These are phyloP conservation scores for Drosophila miranda DNA, from an alignment of 1,140 invertebrate species.

Conservation along the genomic window DNA sequence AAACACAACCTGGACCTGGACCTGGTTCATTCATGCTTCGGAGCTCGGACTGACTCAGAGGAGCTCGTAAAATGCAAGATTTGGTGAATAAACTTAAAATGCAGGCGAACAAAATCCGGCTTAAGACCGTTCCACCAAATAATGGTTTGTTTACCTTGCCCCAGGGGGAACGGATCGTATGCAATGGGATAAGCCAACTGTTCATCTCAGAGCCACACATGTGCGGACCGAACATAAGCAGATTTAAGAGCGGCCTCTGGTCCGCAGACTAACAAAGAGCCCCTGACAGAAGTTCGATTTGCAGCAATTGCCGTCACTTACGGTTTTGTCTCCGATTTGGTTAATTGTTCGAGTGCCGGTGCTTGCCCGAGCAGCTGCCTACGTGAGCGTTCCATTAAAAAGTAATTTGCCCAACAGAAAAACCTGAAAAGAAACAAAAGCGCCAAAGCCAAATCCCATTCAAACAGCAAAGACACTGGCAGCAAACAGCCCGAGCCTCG, in stretches of 20 bases:
- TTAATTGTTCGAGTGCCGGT: slow-evolving; percentile 46
- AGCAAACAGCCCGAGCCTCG: not conserved
- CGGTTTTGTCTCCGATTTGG: slow-evolving; percentile 50
- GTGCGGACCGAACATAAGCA: slow-evolving; percentile 5
- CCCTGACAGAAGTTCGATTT: slow-evolving; percentile 4
- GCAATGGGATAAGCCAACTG: slow-evolving; percentile 26
- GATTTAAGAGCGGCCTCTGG: too few relatives aligned
- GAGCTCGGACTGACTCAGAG: not conserved
- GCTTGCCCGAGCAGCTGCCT: slow-evolving; percentile 27
- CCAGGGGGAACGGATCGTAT: slow-evolving; percentile 27
- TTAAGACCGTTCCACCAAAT: slow-evolving; percentile 49
- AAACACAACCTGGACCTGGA: slow-evolving; percentile 39
- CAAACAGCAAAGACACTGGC: too few relatives aligned
- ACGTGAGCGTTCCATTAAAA: slow-evolving; percentile 67
- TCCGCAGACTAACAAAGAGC: too few relatives aligned
- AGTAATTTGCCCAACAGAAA: slow-evolving; percentile 69
- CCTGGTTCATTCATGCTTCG: slow-evolving; percentile 35
- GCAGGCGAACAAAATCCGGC: slow-evolving; percentile 46
- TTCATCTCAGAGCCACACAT: slow-evolving; percentile 4
- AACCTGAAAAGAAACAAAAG: slow-evolving; percentile 11
- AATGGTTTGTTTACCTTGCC: slow-evolving; percentile 73
- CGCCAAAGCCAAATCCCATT: slow-evolving; percentile 9
- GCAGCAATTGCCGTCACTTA: slow-evolving; percentile 56
- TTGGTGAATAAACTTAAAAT: slow-evolving; percentile 45
- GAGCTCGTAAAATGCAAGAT: slow-evolving; percentile 59